phyloP scores from a whole-genome alignment of 2,797 vertebrate genomes.

The Miichthys miiuy region DNA sequence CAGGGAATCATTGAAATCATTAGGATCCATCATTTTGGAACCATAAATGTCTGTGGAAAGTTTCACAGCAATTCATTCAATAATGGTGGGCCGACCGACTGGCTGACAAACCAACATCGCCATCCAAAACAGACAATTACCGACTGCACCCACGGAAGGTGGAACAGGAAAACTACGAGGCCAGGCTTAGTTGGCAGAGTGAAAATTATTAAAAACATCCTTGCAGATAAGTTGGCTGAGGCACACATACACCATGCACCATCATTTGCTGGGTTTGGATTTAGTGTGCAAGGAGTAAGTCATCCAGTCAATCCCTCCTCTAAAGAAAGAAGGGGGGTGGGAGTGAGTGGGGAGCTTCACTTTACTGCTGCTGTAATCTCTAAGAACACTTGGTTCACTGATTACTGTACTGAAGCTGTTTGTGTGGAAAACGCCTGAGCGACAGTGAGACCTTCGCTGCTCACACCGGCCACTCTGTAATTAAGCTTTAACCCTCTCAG shows the following conservation, averaged over 20 bases:
- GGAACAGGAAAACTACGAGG: constrained; percentile 1
- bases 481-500: constrained; percentile 86
- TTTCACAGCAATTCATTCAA: not conserved
- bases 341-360: constrained; percentile 45
- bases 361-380: constrained; percentile 74
- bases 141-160: not conserved
- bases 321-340: constrained; percentile 5
- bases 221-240: constrained; percentile 4
- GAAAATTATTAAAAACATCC: constrained; percentile 2
- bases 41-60: not conserved
- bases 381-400: constrained; percentile 79
- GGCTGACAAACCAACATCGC: not conserved
- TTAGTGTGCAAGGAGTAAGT: constrained; percentile 14
- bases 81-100: too few relatives aligned
- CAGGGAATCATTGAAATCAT: not conserved
- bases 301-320: constrained; percentile 25
- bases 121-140: not conserved
- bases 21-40: not conserved
- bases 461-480: constrained; percentile 77
- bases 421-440: constrained; percentile 72
- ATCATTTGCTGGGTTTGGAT: constrained; percentile 33
- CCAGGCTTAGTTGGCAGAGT: not conserved
- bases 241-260: constrained; percentile 4
- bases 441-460: constrained; percentile 71
- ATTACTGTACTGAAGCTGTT: constrained; percentile 72